Base-by-base conservation (phyloP, 1,140 invertebrate species). In the Bursaphelenchus mucronatus region DNA sequence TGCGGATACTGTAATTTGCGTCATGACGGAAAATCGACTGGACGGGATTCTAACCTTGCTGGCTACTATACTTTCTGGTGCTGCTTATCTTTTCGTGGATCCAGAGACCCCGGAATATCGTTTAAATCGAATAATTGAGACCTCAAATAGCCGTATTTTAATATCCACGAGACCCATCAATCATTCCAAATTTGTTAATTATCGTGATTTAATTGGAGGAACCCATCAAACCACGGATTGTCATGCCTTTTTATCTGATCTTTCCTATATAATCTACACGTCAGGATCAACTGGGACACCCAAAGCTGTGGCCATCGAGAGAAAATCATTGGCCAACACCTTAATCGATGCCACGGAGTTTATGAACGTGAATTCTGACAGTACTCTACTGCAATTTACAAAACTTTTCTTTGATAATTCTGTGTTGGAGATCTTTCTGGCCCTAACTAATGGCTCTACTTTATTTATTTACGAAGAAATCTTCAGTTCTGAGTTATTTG, bases 371-470 rank as follows among this genome's bases (percentile, higher is more conserved):
- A 8, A 40, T 5, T 30, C 50, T 15, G 45, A 6, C 3, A 61
- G 65, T 0, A 49, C 44, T 45, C 21, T 69, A 40, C 70, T 55
- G 45, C 68, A 69, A 40, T 69, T 69, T 46, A 69, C 68, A 40
- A 69, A 69, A 43, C 40, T 59, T n/a, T 61, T 67, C 47, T 69
- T 70, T 58, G 68, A 69, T 50, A 69, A 69, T 47, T 45, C 46
- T 15, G 68, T 69, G 2, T 44, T 69, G 3, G 68, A 69, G 40
- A 63, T 69, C 10, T 69, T 70, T 30, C 11, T 63, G 13, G 59
- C 68, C 30, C 51, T 69, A 8, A 39, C n/a, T 19, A 53, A 47
- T 17, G 68, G 67, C 9, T 40, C 57, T 7, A 15, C 15, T 19
- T 57, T 72, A 47, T 69, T 68, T n/a, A 41, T 70, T n/a, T 64